Conservation (phyloP, 2,113 vertebrate species). For the Aspiorhynchus laticeps region DNA sequence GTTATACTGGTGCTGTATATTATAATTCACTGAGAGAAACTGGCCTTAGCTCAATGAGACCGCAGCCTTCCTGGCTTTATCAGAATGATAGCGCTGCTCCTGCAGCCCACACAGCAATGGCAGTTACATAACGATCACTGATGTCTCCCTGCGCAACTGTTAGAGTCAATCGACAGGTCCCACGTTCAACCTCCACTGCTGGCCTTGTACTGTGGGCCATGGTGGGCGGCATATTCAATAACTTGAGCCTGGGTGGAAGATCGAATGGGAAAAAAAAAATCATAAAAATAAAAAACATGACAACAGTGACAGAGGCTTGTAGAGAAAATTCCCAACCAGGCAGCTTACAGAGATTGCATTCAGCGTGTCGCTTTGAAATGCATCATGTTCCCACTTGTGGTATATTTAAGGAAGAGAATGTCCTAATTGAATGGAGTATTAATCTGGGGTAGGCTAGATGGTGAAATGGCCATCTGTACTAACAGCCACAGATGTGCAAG, state of each 20-base stretch:
- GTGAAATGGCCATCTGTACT: not conserved
- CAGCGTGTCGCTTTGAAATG: not conserved
- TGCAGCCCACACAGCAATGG: slow-evolving; percentile 43
- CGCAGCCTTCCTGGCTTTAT: slow-evolving; percentile 26
- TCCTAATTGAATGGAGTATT: not conserved
- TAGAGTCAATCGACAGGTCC: slow-evolving; percentile 43
- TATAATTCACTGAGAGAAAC: not conserved
- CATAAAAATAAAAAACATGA: slow-evolving; percentile 13
- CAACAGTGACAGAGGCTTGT: slow-evolving; percentile 1
- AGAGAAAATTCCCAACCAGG: not conserved
- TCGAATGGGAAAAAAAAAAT: not conserved
- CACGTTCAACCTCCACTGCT: slow-evolving; percentile 30
- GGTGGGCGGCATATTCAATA: slow-evolving; percentile 44
- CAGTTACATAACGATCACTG: slow-evolving; percentile 53
- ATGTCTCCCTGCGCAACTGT: slow-evolving; percentile 41
- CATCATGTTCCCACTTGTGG: slow-evolving; percentile 21
- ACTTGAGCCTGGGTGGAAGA: slow-evolving; percentile 19
- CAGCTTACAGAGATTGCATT: not conserved
- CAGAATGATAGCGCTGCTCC: slow-evolving; percentile 30
- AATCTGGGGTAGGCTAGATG: not conserved
- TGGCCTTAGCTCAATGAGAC: slow-evolving; percentile 9
- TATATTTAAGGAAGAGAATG: not conserved
- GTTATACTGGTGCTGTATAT: not conserved
- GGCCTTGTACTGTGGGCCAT: slow-evolving; percentile 38
- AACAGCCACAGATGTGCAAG: slow-evolving; percentile 18